Percentiles rank a stretch among this genome's conserved stretches.
These are phyloP conservation scores for Leptopilina clavipes DNA, from an alignment of 1,140 invertebrate genomes.

Conservation along the genomic window DNA sequence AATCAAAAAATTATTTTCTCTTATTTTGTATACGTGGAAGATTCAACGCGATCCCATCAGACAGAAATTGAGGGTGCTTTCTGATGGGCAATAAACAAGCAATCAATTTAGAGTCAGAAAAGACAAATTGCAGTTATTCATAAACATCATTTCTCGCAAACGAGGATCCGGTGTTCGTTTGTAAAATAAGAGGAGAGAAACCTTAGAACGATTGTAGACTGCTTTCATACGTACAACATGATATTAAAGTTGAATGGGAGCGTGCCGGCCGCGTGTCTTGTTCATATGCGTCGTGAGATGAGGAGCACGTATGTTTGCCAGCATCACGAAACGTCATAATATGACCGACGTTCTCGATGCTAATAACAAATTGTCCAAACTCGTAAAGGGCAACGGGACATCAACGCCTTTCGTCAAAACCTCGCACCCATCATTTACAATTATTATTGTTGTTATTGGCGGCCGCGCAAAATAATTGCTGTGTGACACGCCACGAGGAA, in stretches of 20 bases:
- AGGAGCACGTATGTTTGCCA: constrained; percentile 63
- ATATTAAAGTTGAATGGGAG: constrained; percentile 67
- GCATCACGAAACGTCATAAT: constrained; percentile 72
- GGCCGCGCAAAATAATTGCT: no score
- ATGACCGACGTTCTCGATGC: constrained; percentile 55
- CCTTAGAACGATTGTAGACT: constrained; percentile 10
- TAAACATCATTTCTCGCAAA: no score
- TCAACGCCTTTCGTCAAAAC: constrained; percentile 51
- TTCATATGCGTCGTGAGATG: constrained; percentile 58
- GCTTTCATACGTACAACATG: constrained; percentile 55
- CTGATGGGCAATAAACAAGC: constrained; percentile 10
- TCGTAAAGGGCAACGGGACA: constrained; percentile 52
- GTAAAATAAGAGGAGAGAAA: background rate
- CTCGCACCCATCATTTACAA: constrained; percentile 46
- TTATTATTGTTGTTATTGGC: constrained; percentile 10
- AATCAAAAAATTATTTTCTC: constrained; percentile 37
- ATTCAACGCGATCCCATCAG: no score
- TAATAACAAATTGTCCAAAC: constrained; percentile 65
- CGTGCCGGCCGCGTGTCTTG: constrained; percentile 73
- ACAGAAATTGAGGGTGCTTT: background rate
- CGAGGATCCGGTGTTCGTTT: no score
- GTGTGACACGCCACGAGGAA: no score
- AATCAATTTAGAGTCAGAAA: constrained; percentile 35
- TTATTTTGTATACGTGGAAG: no score
- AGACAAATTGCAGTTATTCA: constrained; percentile 22